Evolutionary conservation across 2,888 invertebrate genomes (phyloP), one percentile per base, ranked within the genome.

Genomic region (Eudasyphora cyanicolor): DNA sequence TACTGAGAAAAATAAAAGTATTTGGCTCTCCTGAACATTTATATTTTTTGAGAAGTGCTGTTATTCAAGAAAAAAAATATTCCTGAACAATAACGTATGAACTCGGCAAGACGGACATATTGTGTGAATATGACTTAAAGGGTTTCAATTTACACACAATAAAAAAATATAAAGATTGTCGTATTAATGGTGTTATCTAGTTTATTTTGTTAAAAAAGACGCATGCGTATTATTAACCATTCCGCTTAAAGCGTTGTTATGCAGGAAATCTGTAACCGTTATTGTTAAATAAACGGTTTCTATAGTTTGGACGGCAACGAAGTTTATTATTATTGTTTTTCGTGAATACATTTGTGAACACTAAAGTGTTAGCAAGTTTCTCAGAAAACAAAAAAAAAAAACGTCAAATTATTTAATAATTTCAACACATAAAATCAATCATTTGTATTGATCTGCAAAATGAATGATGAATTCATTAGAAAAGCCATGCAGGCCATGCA

Each of bases 401-500:
- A n/a, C 10, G 19, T 21, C 14, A 10, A 21, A 54, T 4, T 10
- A 24, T 54, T 54, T 19, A 17, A 49, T 5, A 49, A 49, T 49
- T 17, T 54, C 45, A 24, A 0, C 8, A 42, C 17, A 29, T 3
- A 57, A 67, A 70, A 42, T 54, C 45, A 0, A 57, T n/a, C 49
- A n/a, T n/a, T n/a, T n/a, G n/a, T 12, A n/a, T 45, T 45, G 45
- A 45, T 19, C 45, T 10, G 10, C 6, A 70, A 78, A 49, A 85
- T 88, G 83, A 86, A 88, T 32, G 85, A 88, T 54, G 90, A 90
- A 45, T 85, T 87, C 60, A 88, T 90, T 60, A 76, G 84, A 73
- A 87, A 88, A 32, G 90, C 91, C 4, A 90, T 90, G 90, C 85
- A 84, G 19, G 87, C 87, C 54, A 88, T 91, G 88, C 89, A 90